Conservation (phyloP, 1,140 invertebrate genomes). For the Berghia stephanieae region DNA sequence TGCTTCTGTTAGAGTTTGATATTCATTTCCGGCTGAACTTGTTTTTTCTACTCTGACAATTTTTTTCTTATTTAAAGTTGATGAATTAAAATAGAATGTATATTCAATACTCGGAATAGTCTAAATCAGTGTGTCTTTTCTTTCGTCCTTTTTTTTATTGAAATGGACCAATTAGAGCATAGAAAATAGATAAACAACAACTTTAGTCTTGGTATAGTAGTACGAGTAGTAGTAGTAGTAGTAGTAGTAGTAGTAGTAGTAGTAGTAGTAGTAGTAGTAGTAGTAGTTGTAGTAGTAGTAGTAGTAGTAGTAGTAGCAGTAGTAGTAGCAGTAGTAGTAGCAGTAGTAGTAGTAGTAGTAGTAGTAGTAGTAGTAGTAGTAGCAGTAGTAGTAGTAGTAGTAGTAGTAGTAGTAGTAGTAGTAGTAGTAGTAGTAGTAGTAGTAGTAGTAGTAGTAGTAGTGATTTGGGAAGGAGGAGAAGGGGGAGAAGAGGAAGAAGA, state of each 20-base stretch:
- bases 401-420: conserved; percentile 21
- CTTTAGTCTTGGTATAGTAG: no score
- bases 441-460: conserved; percentile 15
- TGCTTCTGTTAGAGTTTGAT: no score
- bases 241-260: conserved; percentile 22
- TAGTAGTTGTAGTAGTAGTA: conserved; percentile 21
- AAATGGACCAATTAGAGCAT: no score
- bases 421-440: conserved; percentile 22
- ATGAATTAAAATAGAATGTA: no score
- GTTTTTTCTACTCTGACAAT: no score
- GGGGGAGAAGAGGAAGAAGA: no score
- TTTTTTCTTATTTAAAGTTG: no score
- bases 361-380: conserved; percentile 18
- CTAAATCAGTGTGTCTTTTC: no score
- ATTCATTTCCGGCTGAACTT: no score
- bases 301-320: conserved; percentile 19
- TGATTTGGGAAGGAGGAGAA: not conserved
- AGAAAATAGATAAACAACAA: no score
- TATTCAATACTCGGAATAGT: no score
- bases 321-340: conserved; percentile 19
- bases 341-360: conserved; percentile 11
- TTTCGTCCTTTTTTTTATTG: no score
- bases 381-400: conserved; percentile 21
- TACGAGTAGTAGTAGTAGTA: conserved; percentile 16
- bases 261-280: conserved; percentile 21